Evolutionary conservation across 2,113 vertebrate species (phyloP).

Genomic region (Petromus typicus): DNA sequence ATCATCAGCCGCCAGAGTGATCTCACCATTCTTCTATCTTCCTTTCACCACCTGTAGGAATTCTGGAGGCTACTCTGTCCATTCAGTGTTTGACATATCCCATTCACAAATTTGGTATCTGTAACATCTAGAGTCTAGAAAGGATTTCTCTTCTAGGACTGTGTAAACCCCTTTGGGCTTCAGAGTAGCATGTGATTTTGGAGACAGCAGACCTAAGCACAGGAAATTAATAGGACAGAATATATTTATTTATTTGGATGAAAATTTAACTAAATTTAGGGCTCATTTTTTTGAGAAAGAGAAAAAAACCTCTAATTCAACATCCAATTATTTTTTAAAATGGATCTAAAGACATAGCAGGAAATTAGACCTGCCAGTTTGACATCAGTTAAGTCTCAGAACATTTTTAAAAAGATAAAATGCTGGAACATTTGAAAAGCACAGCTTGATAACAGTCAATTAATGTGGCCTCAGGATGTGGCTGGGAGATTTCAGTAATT

Average conservation of each 20-base stretch:
- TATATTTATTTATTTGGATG: slow-evolving; percentile 40
- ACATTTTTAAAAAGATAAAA: slow-evolving; percentile 85
- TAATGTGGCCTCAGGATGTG: slow-evolving; percentile 72
- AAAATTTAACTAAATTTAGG: slow-evolving; percentile 73
- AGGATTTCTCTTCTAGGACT: not conserved
- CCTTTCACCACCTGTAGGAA: not conserved
- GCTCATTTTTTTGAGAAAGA: slow-evolving; percentile 54
- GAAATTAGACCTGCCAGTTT: slow-evolving; percentile 84
- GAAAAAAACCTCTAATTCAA: slow-evolving; percentile 75
- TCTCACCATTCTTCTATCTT: not conserved
- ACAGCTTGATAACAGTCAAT: slow-evolving; percentile 82
- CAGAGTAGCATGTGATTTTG: not conserved
- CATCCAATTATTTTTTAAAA: slow-evolving; percentile 83
- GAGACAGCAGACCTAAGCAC: slow-evolving; percentile 32
- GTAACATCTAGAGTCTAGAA: not conserved
- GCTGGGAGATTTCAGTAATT: slow-evolving; percentile 77
- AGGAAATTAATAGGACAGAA: slow-evolving; percentile 40
- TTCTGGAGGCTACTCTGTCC: not conserved
- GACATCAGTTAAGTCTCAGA: slow-evolving; percentile 81
- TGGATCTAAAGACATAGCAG: slow-evolving; percentile 81
- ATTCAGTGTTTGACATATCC: not conserved
- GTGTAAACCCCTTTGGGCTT: not conserved
- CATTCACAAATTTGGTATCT: not conserved
- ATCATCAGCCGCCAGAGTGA: not conserved
- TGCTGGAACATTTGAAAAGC: slow-evolving; percentile 81